Conservation (phyloP, 2,888 invertebrate species). For the Augochlorella aurata region DNA sequence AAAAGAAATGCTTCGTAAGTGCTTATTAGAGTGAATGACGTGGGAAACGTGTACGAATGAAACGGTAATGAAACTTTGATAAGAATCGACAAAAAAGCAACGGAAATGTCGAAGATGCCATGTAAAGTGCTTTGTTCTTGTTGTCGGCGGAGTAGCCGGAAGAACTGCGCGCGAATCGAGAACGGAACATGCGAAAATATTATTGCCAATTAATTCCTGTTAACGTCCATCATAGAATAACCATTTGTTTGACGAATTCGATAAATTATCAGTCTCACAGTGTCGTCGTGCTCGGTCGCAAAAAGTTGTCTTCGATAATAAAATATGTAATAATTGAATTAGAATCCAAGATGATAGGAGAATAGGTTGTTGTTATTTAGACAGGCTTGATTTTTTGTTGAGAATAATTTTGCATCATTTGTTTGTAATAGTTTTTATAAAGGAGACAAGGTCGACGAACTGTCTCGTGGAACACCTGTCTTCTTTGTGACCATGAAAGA, state of each 20-base stretch:
- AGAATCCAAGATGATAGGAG: too few species aligned
- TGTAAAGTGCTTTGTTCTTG: slow-evolving; percentile 18
- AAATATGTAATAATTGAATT: too few species aligned
- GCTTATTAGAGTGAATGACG: slow-evolving; percentile 38
- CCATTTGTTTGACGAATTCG: too few species aligned
- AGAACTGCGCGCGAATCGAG: slow-evolving; percentile 20
- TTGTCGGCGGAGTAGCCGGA: slow-evolving; percentile 5
- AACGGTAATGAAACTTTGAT: slow-evolving; percentile 24
- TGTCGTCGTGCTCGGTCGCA: too few species aligned
- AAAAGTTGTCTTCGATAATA: too few species aligned
- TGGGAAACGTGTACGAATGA: slow-evolving; percentile 20
- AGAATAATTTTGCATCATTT: too few species aligned
- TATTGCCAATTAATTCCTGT: background rate
- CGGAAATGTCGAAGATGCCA: slow-evolving; percentile 36
- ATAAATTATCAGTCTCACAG: too few species aligned
- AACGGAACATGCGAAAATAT: background rate
- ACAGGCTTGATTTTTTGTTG: too few species aligned
- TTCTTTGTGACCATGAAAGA: background rate
- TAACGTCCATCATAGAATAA: slow-evolving; percentile 1
- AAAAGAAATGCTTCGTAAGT: slow-evolving; percentile 1
- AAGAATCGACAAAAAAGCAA: slow-evolving; percentile 27
- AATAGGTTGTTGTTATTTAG: too few species aligned
- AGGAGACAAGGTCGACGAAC: background rate
- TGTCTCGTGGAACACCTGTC: background rate
- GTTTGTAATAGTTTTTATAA: too few species aligned